A percentile compares a stretch with the other conserved stretches of the same genome.
Evolutionary conservation across 92 coral and sea anemone species (phyloP).

Genomic region (Virgularia gustaviana): DNA sequence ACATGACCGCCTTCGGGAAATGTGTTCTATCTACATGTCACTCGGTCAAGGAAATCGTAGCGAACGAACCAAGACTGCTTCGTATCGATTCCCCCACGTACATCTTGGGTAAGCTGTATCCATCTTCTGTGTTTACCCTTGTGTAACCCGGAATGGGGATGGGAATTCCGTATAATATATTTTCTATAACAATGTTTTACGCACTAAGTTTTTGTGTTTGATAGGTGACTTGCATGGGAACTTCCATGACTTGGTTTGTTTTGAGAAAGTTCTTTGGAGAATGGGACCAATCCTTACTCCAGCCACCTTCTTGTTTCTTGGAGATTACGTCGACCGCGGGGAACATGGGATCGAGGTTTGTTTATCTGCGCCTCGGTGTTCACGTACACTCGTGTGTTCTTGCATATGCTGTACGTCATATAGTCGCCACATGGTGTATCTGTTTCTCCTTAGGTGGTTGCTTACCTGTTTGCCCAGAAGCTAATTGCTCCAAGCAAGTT

Average conservation of each 20-base stretch:
- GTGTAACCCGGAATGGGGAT: neutral
- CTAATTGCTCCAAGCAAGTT: conserved; percentile 82
- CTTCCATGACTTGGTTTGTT: conserved; percentile 85
- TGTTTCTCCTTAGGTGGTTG: conserved; percentile 59
- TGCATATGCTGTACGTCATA: too few species aligned
- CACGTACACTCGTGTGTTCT: too few species aligned
- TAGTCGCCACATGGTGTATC: too few species aligned
- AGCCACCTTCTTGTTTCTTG: conserved; percentile 75
- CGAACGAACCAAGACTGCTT: conserved; percentile 66
- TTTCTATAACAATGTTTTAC: neutral
- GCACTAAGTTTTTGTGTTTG: neutral
- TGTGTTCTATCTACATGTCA: conserved; percentile 69
- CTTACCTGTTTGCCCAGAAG: conserved; percentile 80
- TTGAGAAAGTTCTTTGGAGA: conserved; percentile 86
- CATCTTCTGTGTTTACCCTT: neutral
- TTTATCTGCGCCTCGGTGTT: neutral
- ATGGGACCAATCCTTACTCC: conserved; percentile 89
- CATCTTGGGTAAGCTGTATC: conserved; percentile 60
- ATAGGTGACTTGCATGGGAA: conserved; percentile 88
- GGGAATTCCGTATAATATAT: too few species aligned
- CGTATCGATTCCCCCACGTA: conserved; percentile 74
- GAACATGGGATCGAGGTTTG: conserved; percentile 82
- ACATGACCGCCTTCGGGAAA: conserved; percentile 68
- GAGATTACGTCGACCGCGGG: conserved; percentile 89
- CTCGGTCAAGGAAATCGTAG: conserved; percentile 55